Base-by-base conservation (phyloP, 2,797 vertebrate species). In the Jordanella pulchra region DNA sequence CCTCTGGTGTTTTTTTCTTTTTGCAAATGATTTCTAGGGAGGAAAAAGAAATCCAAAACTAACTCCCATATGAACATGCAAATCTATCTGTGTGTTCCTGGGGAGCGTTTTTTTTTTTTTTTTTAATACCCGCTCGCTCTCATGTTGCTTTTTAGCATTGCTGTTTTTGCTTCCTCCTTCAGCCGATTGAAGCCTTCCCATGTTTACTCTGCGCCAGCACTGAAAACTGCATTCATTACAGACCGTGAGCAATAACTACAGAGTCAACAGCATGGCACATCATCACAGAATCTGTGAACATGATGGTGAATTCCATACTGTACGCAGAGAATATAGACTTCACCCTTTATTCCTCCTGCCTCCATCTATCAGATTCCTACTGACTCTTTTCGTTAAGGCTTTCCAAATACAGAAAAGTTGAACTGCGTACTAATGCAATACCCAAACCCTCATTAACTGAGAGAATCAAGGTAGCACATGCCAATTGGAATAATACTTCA, bases 51-150 rank as follows among this genome's bases (percentile, higher is more conserved):
- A 92, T 90, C 89, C 87, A 89, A 91, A 91, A 91, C 86, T 72
- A 88, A 91, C 87, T 93, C 90, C 90, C 89, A 84, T 87, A 85
- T 87, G 91, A 90, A 88, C 84, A 89, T 89, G 90, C 87, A 89
- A 91, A 93, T 92, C 83, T 78, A 82, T 85, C 80, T 77, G 85
- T 60, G 83, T 89, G 80, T 89, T 91, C 88, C 87, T 84, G 84
- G 86, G 86, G 83, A 91, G 87, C 75, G 76, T 77, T 76, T 68
- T 72, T 13, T 39, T 30, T 39, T 23, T n/a, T 39, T 39, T 35
- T 39, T 39, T 39, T 39, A 39, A n/a, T 39, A 61, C 58, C 73
- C 55, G 44, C 84, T 83, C 72, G 25, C 87, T 86, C 89, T 89
- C 85, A 73, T 84, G 89, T 89, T 86, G 82, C 84, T 84, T 83